phyloP scores from a whole-genome alignment of 2,797 vertebrate genomes.

The Lophotriccus pileatus region DNA sequence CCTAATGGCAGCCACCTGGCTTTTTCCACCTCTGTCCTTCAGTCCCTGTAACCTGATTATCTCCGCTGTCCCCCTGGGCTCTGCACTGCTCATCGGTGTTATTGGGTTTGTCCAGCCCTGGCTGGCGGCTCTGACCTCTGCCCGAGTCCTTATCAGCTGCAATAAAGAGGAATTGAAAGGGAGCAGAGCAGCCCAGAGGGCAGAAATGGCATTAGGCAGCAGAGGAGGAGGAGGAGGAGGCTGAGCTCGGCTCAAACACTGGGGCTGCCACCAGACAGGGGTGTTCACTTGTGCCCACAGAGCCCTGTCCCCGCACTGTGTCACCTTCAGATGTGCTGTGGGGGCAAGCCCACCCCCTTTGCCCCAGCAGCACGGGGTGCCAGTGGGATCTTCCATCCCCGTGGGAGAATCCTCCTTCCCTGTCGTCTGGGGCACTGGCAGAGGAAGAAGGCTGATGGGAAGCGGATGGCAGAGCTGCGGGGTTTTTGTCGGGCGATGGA shows the following conservation, averaged over 20 bases:
- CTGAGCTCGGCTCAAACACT: not conserved
- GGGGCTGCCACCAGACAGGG: not conserved
- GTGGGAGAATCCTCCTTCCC: not conserved
- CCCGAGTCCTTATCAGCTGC: constrained; percentile 3
- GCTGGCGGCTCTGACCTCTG: not conserved
- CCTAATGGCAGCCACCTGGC: constrained; percentile 20
- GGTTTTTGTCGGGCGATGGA: not conserved
- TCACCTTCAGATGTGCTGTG: not conserved
- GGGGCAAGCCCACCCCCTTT: rapidly evolving
- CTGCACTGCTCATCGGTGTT: not conserved
- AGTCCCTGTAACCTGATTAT: not conserved
- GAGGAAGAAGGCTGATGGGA: not conserved
- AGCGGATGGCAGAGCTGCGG: not conserved
- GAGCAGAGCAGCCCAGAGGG: constrained; percentile 19
- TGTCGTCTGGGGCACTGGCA: rapidly evolving
- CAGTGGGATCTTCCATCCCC: rapidly evolving
- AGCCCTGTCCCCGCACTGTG: not conserved
- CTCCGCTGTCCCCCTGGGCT: not conserved
- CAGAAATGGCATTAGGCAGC: constrained; percentile 12
- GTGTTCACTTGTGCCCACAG: not conserved
- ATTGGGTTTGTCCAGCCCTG: constrained; percentile 13
- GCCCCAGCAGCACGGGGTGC: rapidly evolving
- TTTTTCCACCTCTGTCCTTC: not conserved
- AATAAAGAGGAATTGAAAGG: not conserved
- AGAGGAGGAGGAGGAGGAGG: not conserved